phyloP scores from a whole-genome alignment of 2,797 vertebrate genomes.

The Gobio occitaniae region DNA sequence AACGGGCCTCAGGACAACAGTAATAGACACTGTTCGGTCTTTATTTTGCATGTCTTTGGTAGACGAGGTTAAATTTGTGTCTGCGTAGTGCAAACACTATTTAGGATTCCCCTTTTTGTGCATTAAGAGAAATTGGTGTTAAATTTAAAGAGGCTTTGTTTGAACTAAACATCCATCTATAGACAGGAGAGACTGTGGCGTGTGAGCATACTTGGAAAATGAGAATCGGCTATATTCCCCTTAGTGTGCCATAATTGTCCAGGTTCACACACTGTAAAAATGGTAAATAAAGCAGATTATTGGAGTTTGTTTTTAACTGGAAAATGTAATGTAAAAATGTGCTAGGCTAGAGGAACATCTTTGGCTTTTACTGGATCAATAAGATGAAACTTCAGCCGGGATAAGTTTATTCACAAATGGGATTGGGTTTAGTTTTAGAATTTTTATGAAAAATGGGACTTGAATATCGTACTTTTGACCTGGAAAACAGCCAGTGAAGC shows the following conservation, averaged over 20 bases:
- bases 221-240: not conserved
- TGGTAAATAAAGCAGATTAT: not conserved
- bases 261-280: not conserved
- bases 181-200: not conserved
- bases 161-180: not conserved
- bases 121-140: not conserved
- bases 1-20: constrained; percentile 40
- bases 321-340: not conserved
- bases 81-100: not conserved
- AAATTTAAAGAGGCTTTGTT: not conserved
- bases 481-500: not conserved
- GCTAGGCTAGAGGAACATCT: not conserved
- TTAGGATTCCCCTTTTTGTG: not conserved
- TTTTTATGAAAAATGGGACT: not conserved
- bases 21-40: constrained; percentile 43
- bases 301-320: not conserved
- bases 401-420: not conserved
- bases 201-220: constrained; percentile 8
- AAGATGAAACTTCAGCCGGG: not conserved
- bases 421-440: not conserved
- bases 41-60: constrained; percentile 40
- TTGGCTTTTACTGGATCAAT: not conserved
- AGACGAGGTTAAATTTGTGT: constrained; percentile 1
- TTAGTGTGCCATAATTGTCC: not conserved
- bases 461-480: not conserved